phyloP scores from a whole-genome alignment of 2,797 vertebrate genomes.

The Cyprinella venusta region DNA sequence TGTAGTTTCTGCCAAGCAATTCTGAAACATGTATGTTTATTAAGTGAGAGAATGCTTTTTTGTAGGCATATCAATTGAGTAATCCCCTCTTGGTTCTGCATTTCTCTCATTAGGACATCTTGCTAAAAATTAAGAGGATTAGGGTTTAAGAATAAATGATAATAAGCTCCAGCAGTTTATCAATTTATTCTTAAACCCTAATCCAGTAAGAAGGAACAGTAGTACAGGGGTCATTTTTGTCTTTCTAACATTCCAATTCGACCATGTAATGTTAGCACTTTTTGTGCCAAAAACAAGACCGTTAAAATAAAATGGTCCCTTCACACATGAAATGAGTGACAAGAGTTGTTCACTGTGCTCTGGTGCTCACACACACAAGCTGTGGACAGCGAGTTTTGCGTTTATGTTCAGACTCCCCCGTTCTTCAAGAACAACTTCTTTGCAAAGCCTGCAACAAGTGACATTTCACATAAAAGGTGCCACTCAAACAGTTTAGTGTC shows the following conservation, averaged over 20 bases:
- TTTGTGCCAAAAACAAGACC: neutral
- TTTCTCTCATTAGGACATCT: neutral
- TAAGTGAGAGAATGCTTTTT: neutral
- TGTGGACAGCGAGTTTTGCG: neutral
- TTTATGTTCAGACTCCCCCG: neutral
- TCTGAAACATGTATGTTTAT: constrained; percentile 39
- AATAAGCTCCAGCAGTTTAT: neutral
- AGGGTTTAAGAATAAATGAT: neutral
- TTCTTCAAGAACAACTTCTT: neutral
- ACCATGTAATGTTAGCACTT: neutral
- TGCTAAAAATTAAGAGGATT: neutral
- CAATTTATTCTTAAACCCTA: neutral
- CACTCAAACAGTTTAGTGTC: neutral
- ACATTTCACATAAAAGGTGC: neutral
- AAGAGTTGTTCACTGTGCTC: neutral
- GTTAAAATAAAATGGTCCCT: neutral
- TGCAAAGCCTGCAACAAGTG: neutral
- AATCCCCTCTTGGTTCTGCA: neutral
- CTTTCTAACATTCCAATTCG: neutral
- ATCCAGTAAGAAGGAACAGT: neutral
- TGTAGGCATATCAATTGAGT: neutral
- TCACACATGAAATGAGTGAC: neutral
- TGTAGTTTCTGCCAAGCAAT: constrained; percentile 46
- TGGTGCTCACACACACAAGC: neutral
- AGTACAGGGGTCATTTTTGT: neutral